Evolutionary conservation across 2,113 vertebrate species (phyloP), one percentile per base, ranked within the genome.

Genomic region (Cervus canadensis): DNA sequence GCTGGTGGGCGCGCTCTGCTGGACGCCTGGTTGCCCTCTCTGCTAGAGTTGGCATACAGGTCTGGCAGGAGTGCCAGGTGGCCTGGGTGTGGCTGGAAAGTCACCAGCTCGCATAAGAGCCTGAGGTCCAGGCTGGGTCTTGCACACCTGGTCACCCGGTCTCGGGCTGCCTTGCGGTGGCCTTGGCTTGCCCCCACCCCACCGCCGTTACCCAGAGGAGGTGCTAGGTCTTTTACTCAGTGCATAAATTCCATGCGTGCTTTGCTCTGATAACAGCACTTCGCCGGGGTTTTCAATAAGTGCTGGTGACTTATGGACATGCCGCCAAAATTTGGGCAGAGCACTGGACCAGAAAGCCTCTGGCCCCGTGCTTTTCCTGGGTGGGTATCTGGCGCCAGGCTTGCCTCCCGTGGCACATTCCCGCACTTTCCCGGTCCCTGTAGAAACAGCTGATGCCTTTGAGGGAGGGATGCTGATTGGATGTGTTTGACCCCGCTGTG

Each of bases 251-350:
- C 3, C 0, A 74, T 43, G 91, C 96, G 98, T 21, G 71, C 95
- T 98, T 93, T 94, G 92, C 96, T 97, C 97, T 97, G 97, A 96
- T 97, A 97, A 71, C n/a, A 92, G 95, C 85, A 67, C 97, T 98
- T 98, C 90, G 83, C 89, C 13, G 87, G 50, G 1, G 30, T 93
- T 98, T 96, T 97, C 92, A 96, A 6, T 97, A 96, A 94, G 52
- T 60, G 78, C 94, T 95, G 97, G 94, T 96, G 94, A 95, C 48
- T 93, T 97, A 92, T 90, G 87, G 95, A 82, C 94, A 85, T 71
- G 33, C 76, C 82, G 83, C 90, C 50, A 30, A 67, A 62, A 15
- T 15, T 7, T 36, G 5, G 50, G 76, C 67, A 26, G n/a, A 43
- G 57, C 36, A 0, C 52, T 9, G 40, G 71, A 48, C 25, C 43